phyloP scores from a whole-genome alignment of 1,140 invertebrate genomes.

The Drosophila murphyi region DNA sequence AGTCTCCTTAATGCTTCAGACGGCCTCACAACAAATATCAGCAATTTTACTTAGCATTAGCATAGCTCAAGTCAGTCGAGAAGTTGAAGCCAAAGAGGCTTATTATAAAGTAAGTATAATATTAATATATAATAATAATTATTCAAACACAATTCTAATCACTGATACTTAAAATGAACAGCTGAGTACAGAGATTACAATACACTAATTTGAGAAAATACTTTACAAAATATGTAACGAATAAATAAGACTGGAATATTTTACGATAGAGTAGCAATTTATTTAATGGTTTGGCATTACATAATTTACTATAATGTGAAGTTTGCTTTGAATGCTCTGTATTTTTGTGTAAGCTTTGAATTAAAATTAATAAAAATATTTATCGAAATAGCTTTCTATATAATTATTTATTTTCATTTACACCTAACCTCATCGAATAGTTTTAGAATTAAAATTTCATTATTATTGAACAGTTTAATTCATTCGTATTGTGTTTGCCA shows the following conservation, averaged over 20 bases:
- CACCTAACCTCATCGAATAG: background rate
- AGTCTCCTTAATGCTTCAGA: no score
- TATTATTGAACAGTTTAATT: background rate
- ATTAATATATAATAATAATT: background rate
- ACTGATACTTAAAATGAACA: background rate
- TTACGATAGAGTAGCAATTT: background rate
- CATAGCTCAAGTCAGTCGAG: background rate
- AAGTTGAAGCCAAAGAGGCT: background rate
- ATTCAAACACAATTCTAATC: background rate
- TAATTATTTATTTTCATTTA: background rate
- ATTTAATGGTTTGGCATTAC: background rate
- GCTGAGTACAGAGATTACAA: background rate
- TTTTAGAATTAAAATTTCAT: conserved; percentile 7
- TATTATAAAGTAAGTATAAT: background rate
- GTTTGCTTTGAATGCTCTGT: background rate
- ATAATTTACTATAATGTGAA: background rate
- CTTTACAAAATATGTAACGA: background rate
- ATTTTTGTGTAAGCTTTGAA: background rate
- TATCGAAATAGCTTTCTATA: background rate
- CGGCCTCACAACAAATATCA: background rate
- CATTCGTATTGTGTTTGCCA: conserved; percentile 7
- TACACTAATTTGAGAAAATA: background rate
- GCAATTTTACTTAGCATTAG: background rate
- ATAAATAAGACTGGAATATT: background rate
- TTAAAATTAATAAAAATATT: background rate